Evolutionary conservation across 2,113 vertebrate species (phyloP).

Genomic region (Apteryx mantelli): DNA sequence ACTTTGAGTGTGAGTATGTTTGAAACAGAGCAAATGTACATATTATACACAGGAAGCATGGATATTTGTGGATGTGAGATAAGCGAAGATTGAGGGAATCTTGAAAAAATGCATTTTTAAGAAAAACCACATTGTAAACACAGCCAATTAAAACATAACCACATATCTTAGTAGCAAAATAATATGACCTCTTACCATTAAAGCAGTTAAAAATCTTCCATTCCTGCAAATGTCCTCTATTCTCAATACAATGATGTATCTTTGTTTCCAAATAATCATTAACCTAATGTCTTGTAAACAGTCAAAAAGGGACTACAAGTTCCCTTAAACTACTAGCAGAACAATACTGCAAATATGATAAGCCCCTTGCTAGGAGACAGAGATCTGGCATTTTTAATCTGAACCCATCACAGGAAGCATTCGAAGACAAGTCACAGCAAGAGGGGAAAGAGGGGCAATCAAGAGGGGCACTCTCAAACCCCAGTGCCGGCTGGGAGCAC

Average conservation of each 20-base stretch:
- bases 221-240: not conserved
- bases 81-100: constrained; percentile 44
- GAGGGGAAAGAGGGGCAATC: constrained; percentile 18
- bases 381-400: constrained; percentile 16
- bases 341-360: not conserved
- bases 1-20: constrained; percentile 60
- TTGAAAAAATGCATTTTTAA: constrained; percentile 55
- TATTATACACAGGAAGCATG: constrained; percentile 69
- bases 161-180: constrained; percentile 38
- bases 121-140: constrained; percentile 49
- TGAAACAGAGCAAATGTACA: constrained; percentile 64
- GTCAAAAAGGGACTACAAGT: not conserved
- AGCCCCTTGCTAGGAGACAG: constrained; percentile 14
- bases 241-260: not conserved
- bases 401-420: constrained; percentile 14
- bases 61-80: constrained; percentile 72
- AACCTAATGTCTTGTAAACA: not conserved
- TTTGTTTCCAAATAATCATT: constrained; percentile 7
- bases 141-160: constrained; percentile 63
- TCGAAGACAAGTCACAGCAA: constrained; percentile 5
- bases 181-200: not conserved
- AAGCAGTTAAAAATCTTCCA: not conserved
- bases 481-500: not conserved
- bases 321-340: not conserved
- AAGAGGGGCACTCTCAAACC: constrained; percentile 9